These are phyloP conservation scores for Pampusana beccarii DNA, from an alignment of 2,113 vertebrate genomes.

Conservation along the genomic window DNA sequence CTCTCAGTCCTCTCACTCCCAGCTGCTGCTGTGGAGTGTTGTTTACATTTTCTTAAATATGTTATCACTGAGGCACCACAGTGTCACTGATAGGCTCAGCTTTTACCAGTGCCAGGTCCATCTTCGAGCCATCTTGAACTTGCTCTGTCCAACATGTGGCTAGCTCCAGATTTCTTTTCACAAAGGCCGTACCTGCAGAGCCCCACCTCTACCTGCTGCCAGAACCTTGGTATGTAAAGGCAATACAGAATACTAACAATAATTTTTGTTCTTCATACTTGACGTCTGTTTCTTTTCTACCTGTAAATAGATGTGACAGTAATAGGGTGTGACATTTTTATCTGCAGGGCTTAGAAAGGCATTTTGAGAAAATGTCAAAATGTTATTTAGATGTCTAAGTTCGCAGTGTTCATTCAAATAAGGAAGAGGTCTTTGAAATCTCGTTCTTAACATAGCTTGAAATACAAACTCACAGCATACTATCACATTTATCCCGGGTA, in stretches of 20 bases:
- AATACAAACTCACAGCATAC: background rate
- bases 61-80: background rate
- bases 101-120: background rate
- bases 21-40: background rate
- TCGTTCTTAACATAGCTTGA: background rate
- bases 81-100: background rate
- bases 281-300: background rate
- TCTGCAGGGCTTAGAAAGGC: background rate
- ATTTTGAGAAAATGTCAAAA: background rate
- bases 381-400: background rate
- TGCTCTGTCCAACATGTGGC: background rate
- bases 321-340: background rate
- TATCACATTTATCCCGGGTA: background rate
- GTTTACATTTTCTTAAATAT: background rate
- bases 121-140: background rate
- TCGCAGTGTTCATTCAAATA: background rate
- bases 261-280: background rate
- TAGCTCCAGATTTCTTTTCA: background rate
- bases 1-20: background rate
- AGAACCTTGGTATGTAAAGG: background rate
- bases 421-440: background rate
- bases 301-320: background rate
- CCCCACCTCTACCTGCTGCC: too few relatives aligned
- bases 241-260: background rate
- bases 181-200: background rate